A percentile compares a stretch with the other conserved stretches of the same genome.
Conservation (phyloP, 2,888 invertebrate species). For the Alcis repandata region DNA sequence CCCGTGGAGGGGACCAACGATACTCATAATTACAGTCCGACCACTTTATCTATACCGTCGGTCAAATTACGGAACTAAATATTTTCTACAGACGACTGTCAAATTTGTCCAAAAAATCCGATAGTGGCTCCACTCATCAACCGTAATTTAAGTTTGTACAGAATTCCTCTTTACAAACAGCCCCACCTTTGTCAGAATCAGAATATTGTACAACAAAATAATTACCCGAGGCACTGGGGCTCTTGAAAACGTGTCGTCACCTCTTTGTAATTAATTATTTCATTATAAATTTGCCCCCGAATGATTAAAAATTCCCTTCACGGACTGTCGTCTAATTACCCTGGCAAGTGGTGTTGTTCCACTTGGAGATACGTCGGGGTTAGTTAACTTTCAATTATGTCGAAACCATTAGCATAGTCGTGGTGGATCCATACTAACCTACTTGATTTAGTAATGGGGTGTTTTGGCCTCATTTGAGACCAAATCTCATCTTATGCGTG, state of each 20-base stretch:
- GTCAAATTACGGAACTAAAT: conserved; percentile 2
- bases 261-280: conserved; percentile 65
- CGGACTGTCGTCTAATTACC: conserved; percentile 58
- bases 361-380: conserved; percentile 31
- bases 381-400: too few species aligned
- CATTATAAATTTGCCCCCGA: conserved; percentile 59
- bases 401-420: too few species aligned
- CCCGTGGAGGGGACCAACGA: background rate
- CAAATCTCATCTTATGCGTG: too few species aligned
- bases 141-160: background rate
- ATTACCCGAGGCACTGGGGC: conserved; percentile 44
- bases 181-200: conserved; percentile 40
- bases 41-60: conserved; percentile 11
- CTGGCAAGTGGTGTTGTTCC: conserved; percentile 18
- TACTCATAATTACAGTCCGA: background rate
- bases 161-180: conserved; percentile 16
- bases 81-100: background rate
- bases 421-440: too few species aligned
- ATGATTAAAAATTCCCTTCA: conserved; percentile 63
- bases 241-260: conserved; percentile 56
- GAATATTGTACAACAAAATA: conserved; percentile 52
- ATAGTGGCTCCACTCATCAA: background rate
- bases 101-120: background rate
- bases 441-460: too few species aligned
- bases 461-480: too few species aligned